Evolutionary conservation across 2,113 vertebrate genomes (phyloP), one percentile per base, ranked within the genome.

Genomic region (Spea bombifrons): DNA sequence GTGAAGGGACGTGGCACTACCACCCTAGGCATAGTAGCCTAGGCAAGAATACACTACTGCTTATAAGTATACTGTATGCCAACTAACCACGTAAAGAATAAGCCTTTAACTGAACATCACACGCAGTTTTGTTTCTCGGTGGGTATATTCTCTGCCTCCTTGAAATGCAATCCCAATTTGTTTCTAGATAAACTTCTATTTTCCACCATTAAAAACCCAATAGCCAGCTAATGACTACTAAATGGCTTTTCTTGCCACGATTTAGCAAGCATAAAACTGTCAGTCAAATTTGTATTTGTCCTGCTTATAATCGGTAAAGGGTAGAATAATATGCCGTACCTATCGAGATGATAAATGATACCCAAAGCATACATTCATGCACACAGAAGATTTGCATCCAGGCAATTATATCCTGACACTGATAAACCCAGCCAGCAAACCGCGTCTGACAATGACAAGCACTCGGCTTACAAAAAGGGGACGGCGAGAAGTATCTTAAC

Each of bases 321-420:
- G 65, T 43, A 57, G 44, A 55, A 68, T 46, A 53, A 75, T 3
- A 68, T 47, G 75, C 52, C 45, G 55, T 16, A 76, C 65, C 75
- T 45, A 17, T 76, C 75, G 53, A 46, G 49, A 75, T 75, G 74
- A 75, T 67, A 46, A 75, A 76, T 76, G 75, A 76, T 57, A 55
- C 5, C 7, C 13, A 5, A 12, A 44, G 43, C 17, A 55, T 53
- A 48, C 48, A 66, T n/a, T n/a, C 49, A 10, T 52, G 15, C 63
- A 8, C 49, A 53, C 49, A 10, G 50, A 76, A 17, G 43, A 68
- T 67, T 68, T 57, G 30, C 8, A 45, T 45, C 16, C 17, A 76
- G 64, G 3, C 75, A 67, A 76, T 76, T 76, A 76, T 57, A 43
- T 57, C 44, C 46, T 68, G 64, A 66, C 63, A 67, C 48, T 66